These are phyloP conservation scores for Synanthedon myopaeformis DNA, from an alignment of 2,888 invertebrate genomes.

Conservation along the genomic window DNA sequence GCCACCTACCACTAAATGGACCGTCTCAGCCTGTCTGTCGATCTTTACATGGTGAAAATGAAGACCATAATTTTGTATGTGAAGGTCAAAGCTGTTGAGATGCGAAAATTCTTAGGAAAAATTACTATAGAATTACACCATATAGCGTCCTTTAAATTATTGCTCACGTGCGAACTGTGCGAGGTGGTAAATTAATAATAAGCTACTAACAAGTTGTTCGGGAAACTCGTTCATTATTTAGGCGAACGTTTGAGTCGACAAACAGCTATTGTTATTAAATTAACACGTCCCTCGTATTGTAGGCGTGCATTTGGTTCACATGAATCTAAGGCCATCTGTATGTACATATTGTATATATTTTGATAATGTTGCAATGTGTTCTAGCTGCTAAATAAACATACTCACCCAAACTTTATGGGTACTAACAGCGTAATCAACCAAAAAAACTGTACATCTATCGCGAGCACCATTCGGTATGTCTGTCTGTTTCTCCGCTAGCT, in stretches of 20 bases:
- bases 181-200: constrained; percentile 41
- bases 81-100: too few relatives aligned
- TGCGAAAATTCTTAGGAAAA: not conserved
- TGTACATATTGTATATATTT: not conserved
- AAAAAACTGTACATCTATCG: too few relatives aligned
- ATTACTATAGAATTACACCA: not conserved
- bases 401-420: too few relatives aligned
- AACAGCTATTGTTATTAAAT: constrained; percentile 43
- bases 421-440: too few relatives aligned
- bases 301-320: constrained; percentile 21
- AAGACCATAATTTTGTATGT: too few relatives aligned
- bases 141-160: not conserved
- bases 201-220: constrained; percentile 40
- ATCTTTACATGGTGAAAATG: too few relatives aligned
- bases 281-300: constrained; percentile 24
- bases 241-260: constrained; percentile 23
- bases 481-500: too few relatives aligned
- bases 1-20: too few relatives aligned
- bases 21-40: too few relatives aligned
- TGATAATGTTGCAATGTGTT: too few relatives aligned
- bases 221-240: constrained; percentile 43
- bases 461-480: too few relatives aligned
- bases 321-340: constrained; percentile 9
- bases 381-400: too few relatives aligned
- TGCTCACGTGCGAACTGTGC: constrained; percentile 17